phyloP scores from a whole-genome alignment of 2,797 vertebrate genomes.

The Sebastes oblongus region DNA sequence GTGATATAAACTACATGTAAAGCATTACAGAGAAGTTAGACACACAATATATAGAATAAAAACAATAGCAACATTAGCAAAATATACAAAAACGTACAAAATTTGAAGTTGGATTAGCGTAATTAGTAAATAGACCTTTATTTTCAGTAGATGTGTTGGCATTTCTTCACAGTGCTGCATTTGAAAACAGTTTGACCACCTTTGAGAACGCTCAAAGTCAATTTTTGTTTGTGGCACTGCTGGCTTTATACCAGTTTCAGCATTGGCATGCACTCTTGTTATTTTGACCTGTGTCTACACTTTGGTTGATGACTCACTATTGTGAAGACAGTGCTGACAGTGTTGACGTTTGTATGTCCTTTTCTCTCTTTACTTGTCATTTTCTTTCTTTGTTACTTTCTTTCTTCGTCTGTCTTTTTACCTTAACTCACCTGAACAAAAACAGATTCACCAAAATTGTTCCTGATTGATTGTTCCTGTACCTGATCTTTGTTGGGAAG shows the following conservation, averaged over 20 bases:
- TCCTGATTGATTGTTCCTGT: no score
- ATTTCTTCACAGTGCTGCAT: not conserved
- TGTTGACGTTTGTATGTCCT: not conserved
- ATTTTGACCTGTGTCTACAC: slow-evolving; percentile 5
- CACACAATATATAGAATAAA: no score
- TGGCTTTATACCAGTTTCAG: not conserved
- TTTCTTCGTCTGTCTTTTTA: not conserved
- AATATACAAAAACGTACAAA: no score
- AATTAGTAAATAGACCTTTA: not conserved
- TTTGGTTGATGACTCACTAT: slow-evolving; percentile 3
- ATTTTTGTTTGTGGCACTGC: not conserved
- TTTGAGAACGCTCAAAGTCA: not conserved
- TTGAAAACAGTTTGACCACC: not conserved
- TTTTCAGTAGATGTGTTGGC: not conserved
- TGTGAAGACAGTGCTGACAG: not conserved
- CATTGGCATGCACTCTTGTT: not conserved
- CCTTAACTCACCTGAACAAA: not conserved
- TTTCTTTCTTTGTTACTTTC: not conserved
- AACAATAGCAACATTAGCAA: no score
- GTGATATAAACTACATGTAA: no score
- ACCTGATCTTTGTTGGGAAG: not conserved
- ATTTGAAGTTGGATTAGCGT: no score
- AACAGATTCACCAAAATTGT: not conserved
- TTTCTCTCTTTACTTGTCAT: not conserved
- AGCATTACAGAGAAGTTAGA: no score